A percentile compares a stretch with the other conserved stretches of the same genome.
These are phyloP conservation scores for Calliopum simillimum DNA, from an alignment of 2,888 invertebrate species.

Conservation along the genomic window DNA sequence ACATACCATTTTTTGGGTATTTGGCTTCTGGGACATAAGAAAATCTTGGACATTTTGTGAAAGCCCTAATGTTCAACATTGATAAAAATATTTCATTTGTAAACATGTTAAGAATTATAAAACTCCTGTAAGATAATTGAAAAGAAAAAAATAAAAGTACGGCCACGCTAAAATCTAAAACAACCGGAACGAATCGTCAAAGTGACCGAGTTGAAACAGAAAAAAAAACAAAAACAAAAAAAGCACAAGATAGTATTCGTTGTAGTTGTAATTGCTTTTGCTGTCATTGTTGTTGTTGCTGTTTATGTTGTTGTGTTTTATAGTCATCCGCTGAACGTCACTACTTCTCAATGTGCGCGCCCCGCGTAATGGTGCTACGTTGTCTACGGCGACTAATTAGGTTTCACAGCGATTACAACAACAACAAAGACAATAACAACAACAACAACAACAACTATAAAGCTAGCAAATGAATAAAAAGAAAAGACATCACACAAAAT, in stretches of 20 bases:
- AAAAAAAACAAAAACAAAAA: neutral
- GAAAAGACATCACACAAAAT: neutral
- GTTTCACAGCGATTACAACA: slow-evolving; percentile 56
- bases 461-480: neutral
- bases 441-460: slow-evolving; percentile 8
- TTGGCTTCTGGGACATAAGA: too few relatives aligned
- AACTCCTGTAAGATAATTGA: neutral
- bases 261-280: slow-evolving; percentile 12
- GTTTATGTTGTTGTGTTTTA: slow-evolving; percentile 26
- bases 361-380: slow-evolving; percentile 57
- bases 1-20: too few relatives aligned
- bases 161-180: slow-evolving; percentile 32
- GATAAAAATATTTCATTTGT: neutral
- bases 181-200: slow-evolving; percentile 38
- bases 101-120: slow-evolving; percentile 5
- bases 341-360: slow-evolving; percentile 34
- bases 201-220: slow-evolving; percentile 29
- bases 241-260: neutral
- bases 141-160: slow-evolving; percentile 21
- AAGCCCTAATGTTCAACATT: too few relatives aligned
- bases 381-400: slow-evolving; percentile 63
- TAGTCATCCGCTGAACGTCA: slow-evolving; percentile 31
- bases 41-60: too few relatives aligned
- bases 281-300: slow-evolving; percentile 8
- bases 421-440: slow-evolving; percentile 42